Base-by-base conservation (phyloP, 2,113 vertebrate species). In the Ramphastos sulfuratus region DNA sequence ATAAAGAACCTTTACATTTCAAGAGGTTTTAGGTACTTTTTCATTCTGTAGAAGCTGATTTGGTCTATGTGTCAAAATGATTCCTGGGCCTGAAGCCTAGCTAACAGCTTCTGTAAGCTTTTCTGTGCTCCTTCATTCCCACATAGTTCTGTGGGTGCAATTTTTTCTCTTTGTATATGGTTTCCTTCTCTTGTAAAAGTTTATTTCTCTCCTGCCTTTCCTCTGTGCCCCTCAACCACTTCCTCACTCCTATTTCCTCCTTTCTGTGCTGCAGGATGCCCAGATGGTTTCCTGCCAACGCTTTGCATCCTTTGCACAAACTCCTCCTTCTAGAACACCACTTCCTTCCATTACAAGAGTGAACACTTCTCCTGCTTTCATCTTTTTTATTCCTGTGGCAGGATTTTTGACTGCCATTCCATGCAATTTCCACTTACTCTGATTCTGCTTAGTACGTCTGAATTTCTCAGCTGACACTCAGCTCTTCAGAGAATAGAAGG, bases 241-340 rank as follows among this genome's bases (percentile, higher is more conserved):
- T 96, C 91, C 96, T 96, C 82, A 78, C 65, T 94, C 58, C 39
- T 87, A 46, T 90, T 96, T 96, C 96, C 95, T 92, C 91, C 94
- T 96, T 89, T 94, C 82, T 91, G 44, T 87, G 65, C 90, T 90
- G 91, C 96, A 92, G 91, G 94, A 95, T 95, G 85, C 87, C 91
- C 96, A 95, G 93, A 90, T 96, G 91, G 94, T 93, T 96, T 96
- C 94, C 95, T 96, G 95, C 61, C 83, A 92, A 77, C 39, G 85
- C 89, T 94, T 92, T 92, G 72, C 82, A 87, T 96, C 94, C 95
- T 96, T 92, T 96, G 76, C 85, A 95, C 72, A 92, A 81, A 74
- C 76, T 85, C 73, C 44, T 80, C 50, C n/a, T 54, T 88, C 64
- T 73, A 88, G 85, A 94, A 83, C 69, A 89, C 44, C 72, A 85